These are phyloP conservation scores for Apeira syringaria DNA, from an alignment of 2,888 invertebrate genomes.

Conservation along the genomic window DNA sequence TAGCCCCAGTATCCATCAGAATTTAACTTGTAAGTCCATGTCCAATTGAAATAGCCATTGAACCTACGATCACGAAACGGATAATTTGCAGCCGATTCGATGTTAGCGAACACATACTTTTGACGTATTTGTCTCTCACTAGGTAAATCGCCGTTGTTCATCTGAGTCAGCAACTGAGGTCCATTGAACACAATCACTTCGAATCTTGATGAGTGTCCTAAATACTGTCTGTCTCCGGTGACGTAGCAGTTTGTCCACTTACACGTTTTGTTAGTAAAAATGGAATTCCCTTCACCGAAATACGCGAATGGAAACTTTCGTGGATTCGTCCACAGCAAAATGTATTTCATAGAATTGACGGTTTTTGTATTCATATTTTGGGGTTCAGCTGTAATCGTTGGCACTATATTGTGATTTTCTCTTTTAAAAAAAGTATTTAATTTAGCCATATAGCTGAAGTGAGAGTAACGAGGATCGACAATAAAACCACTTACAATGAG, in stretches of 20 bases:
- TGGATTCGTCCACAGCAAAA: constrained; percentile 59
- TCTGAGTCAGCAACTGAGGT: constrained; percentile 37
- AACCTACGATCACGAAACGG: constrained; percentile 48
- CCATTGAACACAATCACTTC: constrained; percentile 60
- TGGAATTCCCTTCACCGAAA: constrained; percentile 48
- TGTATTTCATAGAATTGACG: constrained; percentile 42
- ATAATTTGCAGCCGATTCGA: constrained; percentile 56
- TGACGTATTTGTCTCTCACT: constrained; percentile 41
- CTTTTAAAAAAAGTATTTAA: too few species aligned
- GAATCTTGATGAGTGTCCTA: constrained; percentile 48
- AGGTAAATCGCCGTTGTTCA: constrained; percentile 41
- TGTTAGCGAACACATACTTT: constrained; percentile 60
- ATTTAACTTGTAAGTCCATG: constrained; percentile 66
- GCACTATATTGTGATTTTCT: background rate
- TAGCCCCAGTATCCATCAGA: constrained; percentile 63
- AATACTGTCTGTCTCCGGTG: constrained; percentile 45
- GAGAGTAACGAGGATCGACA: background rate
- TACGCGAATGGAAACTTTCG: constrained; percentile 49
- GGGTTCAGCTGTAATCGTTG: background rate
- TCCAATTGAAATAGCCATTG: constrained; percentile 65
- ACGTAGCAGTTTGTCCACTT: constrained; percentile 59
- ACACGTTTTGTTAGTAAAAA: constrained; percentile 54
- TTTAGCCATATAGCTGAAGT: too few species aligned
- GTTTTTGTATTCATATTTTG: background rate
- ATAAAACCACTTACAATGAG: constrained; percentile 2